Percentiles rank a stretch among this genome's conserved stretches.
phyloP scores from a whole-genome alignment of 2,113 vertebrate species.

The Microtus pennsylvanicus region DNA sequence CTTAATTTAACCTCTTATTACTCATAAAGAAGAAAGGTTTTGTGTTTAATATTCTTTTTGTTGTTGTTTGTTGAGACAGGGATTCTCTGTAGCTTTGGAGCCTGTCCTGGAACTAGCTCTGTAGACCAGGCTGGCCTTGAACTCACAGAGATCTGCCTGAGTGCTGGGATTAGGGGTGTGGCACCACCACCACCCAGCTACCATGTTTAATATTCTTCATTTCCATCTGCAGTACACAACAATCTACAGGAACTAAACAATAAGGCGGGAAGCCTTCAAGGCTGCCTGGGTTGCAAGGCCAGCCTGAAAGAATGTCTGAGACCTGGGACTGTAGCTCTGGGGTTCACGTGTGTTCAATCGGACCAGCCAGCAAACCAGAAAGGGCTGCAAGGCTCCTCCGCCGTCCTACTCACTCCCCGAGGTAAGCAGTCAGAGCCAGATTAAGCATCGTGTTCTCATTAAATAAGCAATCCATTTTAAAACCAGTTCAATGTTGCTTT shows the following conservation, averaged over 20 bases:
- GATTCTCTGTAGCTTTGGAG: no score
- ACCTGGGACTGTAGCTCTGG: not conserved
- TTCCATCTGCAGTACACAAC: not conserved
- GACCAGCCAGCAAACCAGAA: not conserved
- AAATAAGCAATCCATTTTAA: not conserved
- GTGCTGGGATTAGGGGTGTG: no score
- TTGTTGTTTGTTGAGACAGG: no score
- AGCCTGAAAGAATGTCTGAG: not conserved
- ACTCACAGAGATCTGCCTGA: no score
- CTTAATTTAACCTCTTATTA: not conserved
- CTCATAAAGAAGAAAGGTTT: not conserved
- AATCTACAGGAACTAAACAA: not conserved
- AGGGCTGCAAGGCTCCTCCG: not conserved
- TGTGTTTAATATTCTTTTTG: not conserved
- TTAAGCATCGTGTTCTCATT: not conserved
- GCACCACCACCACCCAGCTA: no score
- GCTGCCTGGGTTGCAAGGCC: not conserved
- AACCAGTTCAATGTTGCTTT: conserved; percentile 42
- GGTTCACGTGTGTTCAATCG: not conserved
- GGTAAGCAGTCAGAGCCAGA: not conserved
- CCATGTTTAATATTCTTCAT: not conserved
- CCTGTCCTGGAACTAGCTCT: no score
- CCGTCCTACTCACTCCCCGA: not conserved
- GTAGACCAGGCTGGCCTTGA: no score
- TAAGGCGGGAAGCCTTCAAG: not conserved